Conservation (phyloP, 1,140 invertebrate species). For the Scylla paramamosain region DNA sequence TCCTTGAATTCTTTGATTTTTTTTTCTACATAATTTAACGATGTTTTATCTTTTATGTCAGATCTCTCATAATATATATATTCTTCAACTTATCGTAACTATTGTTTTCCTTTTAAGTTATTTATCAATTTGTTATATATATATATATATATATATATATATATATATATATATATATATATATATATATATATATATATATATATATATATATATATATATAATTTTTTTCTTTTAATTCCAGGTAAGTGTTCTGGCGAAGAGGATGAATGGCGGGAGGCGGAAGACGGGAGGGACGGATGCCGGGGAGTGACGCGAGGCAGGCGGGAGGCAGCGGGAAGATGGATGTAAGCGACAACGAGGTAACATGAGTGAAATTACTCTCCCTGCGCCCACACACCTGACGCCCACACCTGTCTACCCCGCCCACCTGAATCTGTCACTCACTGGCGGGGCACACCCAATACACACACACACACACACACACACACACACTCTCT, state of each 20-base stretch:
- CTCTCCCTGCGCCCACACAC: not conserved
- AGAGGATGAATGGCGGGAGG: not conserved
- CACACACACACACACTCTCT: no score
- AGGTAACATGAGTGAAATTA: conserved; percentile 34
- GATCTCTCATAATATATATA: no score
- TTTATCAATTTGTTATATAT: conserved; percentile 31
- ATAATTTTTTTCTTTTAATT: not conserved
- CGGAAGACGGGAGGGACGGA: not conserved
- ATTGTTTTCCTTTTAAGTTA: not conserved
- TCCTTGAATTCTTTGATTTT: no score
- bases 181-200: no score
- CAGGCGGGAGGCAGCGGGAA: conserved; percentile 24
- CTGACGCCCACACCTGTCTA: not conserved
- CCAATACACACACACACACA: not conserved
- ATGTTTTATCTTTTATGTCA: no score
- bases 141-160: conserved; percentile 63
- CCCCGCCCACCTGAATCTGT: not conserved
- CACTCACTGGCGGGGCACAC: not conserved
- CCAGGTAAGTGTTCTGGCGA: not conserved
- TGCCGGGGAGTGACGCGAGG: not conserved
- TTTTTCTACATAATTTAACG: no score
- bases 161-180: conserved; percentile 64
- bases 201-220: no score
- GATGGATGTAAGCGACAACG: conserved; percentile 8
- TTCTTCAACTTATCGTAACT: no score